phyloP scores from a whole-genome alignment of 2,113 vertebrate genomes.

The Brienomyrus longianalis region DNA sequence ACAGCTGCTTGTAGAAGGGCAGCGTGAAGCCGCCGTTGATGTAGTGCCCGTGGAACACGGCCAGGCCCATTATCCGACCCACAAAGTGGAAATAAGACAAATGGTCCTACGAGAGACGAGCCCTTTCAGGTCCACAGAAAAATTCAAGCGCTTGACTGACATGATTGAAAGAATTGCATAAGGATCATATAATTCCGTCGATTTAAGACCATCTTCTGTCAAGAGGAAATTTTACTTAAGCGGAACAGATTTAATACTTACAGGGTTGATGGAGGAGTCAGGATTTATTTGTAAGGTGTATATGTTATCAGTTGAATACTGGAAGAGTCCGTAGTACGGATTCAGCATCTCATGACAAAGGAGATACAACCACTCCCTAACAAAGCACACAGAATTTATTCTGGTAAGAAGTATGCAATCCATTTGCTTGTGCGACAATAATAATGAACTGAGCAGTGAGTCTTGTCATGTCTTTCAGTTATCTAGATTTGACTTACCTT shows the following conservation, averaged over 20 bases:
- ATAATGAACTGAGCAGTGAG: no score
- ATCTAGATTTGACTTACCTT: conserved; percentile 58
- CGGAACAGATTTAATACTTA: conserved; percentile 56
- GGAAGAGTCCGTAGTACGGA: conserved; percentile 94
- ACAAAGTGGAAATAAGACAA: conserved; percentile 97
- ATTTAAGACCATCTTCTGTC: neutral
- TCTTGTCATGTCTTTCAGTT: neutral
- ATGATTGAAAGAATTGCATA: neutral
- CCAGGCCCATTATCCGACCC: conserved; percentile 92
- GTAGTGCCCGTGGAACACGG: conserved; percentile 95
- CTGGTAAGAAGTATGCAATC: neutral
- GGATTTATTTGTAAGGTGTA: conserved; percentile 96
- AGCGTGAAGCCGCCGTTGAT: conserved; percentile 94
- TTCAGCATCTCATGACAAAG: conserved; percentile 96
- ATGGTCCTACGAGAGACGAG: conserved; percentile 74
- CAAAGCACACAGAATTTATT: conserved; percentile 26
- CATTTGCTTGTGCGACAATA: neutral
- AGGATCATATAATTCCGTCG: neutral
- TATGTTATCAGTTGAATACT: conserved; percentile 96
- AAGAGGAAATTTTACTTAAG: neutral
- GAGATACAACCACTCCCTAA: conserved; percentile 90
- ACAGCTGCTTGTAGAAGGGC: conserved; percentile 95
- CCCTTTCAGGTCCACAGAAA: neutral
- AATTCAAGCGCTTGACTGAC: neutral
- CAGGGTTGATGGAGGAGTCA: conserved; percentile 92